Base-by-base conservation (phyloP, 1,140 invertebrate genomes). In the Cardiocondyla obscurior region DNA sequence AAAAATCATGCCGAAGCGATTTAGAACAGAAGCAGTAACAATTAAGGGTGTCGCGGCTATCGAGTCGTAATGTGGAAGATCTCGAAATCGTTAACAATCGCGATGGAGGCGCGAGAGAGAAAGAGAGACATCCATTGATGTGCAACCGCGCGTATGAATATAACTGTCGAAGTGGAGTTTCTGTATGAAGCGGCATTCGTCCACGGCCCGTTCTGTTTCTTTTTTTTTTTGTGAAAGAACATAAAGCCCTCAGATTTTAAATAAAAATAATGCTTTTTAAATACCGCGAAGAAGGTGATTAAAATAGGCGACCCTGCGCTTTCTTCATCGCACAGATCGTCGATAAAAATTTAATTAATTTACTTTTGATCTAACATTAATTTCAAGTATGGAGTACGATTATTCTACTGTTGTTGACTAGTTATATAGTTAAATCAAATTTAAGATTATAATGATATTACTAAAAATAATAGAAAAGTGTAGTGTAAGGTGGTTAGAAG, bases 101-200 rank as follows among this genome's bases (percentile, higher is more conserved):
- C 70, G 73, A 87, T 25, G 58, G 42, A 36, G 74, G 88, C 85
- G 79, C n/a, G n/a, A n/a, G n/a, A n/a, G n/a, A n/a, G n/a, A n/a
- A n/a, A n/a, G n/a, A 86, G 82, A 77, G 69, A 84, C 79, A 85
- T 89, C 85, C 82, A 92, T 91, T 92, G 87, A 89, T 64, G 83
- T 88, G 84, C 91, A 87, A 85, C 84, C 90, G 84, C 53, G 90
- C 89, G 87, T 91, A 87, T 91, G 91, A 92, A 92, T 92, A 91
- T 92, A 92, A 92, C 90, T 91, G 91, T 86, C 83, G 86, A 77
- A 76, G 84, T 74, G 82, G 86, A 77, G 73, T 76, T 74, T 83
- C 73, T 58, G 72, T 51, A 67, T 72, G 51, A 73, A 77, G 72
- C 79, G 55, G 70, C 70, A 72, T 36, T n/a, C 69, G 81, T 79